phyloP scores from a whole-genome alignment of 2,888 invertebrate genomes.

The Prosapia bicincta region DNA sequence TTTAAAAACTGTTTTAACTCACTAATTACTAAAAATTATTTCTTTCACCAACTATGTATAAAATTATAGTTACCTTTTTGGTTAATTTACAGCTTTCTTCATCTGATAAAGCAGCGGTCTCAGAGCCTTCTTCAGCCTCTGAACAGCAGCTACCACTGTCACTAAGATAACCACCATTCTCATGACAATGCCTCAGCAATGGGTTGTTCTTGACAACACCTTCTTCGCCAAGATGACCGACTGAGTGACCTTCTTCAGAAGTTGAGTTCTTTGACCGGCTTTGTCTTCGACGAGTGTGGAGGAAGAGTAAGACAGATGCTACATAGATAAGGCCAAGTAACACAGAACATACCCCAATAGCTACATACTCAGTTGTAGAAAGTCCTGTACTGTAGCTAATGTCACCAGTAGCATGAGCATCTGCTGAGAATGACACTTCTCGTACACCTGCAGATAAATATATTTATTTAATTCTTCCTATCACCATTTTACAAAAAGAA shows the following conservation, averaged over 20 bases:
- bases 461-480: background rate
- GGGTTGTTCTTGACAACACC: constrained; percentile 79
- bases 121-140: constrained; percentile 54
- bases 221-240: constrained; percentile 45
- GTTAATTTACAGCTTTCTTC: constrained; percentile 21
- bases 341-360: constrained; percentile 78
- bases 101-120: constrained; percentile 24
- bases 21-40: too few relatives aligned
- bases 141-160: constrained; percentile 58
- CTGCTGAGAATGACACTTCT: constrained; percentile 69
- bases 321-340: constrained; percentile 85
- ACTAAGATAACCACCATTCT: constrained; percentile 46
- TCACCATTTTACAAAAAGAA: too few relatives aligned
- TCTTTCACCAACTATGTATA: too few relatives aligned
- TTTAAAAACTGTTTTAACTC: too few relatives aligned
- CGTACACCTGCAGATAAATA: constrained; percentile 56
- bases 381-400: constrained; percentile 49
- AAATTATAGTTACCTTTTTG: constrained; percentile 4
- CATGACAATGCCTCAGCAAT: constrained; percentile 53
- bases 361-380: constrained; percentile 72
- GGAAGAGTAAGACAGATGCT: constrained; percentile 77
- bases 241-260: background rate
- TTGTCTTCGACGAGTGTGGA: constrained; percentile 52
- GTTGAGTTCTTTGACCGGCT: background rate
- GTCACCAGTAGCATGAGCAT: constrained; percentile 39